Evolutionary conservation across 2,113 vertebrate genomes (phyloP), one percentile per base, ranked within the genome.

Genomic region (Odocoileus virginianus): DNA sequence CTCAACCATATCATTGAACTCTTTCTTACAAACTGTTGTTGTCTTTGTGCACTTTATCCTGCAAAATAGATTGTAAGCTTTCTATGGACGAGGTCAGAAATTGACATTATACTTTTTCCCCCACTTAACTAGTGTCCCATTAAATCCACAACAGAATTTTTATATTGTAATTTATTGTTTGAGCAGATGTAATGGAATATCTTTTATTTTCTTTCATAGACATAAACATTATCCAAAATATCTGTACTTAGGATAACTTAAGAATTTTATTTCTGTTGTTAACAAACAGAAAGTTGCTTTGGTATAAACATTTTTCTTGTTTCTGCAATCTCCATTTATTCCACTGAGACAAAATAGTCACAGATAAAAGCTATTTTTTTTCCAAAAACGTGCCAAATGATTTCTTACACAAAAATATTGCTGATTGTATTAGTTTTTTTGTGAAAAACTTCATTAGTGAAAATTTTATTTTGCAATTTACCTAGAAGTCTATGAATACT

Each of bases 401-500:
- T 71, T 97, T 50, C 52, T 83, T 92, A 60, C 12, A 60, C 15
- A 86, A 91, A 87, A 87, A 50, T 55, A 90, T 54, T 60, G 16
- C 54, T 91, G 12, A 45, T 74, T 85, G 13, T 71, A n/a, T 93
- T 87, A 47, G 4, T 36, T 95, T 85, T 87, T 33, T 45, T n/a
- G 43, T 61, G 30, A 95, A 85, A 58, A 52, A 33, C 58, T 54
- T 83, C n/a, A 96, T 88, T 54, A 89, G 45, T 89, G 58, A 91
- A 13, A 81, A 76, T 93, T 19, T 67, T 95, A 86, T 95, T 97
- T 94, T 88, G 43, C 55, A 92, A 96, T 98, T 98, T 96, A 83
- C 40, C 30, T 94, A 82, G 67, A 91, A 84, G 23, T 89, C n/a
- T 76, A 27, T 55, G 57, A 60, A 82, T 87, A 27, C 78, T 94